Evolutionary conservation across 2,888 invertebrate genomes (phyloP), one percentile per base, ranked within the genome.

Genomic region (Aphidius colemani): DNA sequence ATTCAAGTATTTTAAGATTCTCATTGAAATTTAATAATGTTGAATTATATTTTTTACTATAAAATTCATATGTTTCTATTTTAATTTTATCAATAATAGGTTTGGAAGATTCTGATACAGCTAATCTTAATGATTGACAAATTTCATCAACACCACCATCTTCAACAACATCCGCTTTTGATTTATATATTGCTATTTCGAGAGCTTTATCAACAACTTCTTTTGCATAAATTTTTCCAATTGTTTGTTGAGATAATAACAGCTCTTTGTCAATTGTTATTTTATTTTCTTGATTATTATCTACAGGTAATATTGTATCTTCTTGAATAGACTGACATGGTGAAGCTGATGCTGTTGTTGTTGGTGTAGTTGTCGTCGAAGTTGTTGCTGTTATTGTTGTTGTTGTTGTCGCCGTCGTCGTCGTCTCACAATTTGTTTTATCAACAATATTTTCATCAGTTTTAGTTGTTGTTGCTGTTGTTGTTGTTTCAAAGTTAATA

Each of bases 201-300:
- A 82, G 66, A 4, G 82, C 82, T 41, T 80, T 79, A 59, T 82
- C 82, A 10, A 82, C 82, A 3, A 82, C 82, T 55, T 82, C 77
- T 5, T 77, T 80, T 0, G 82, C 82, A 40, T 81, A 80, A 3
- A 77, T 74, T 57, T 78, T 78, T 0, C 79, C 82, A 3, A 71
- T 66, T 9, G 75, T 71, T 46, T 78, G 81, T 30, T 77, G 72
- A 18, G 74, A 70, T 0, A 57, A 60, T n/a, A 72, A 43, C 2
- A 70, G 64, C 13, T 74, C 72, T 7, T 72, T 70, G n/a, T 76
- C 75, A 30, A 75, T 61, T 0, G 61, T 62, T 41, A 13, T 45
- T 53, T 46, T 18, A 43, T n/a, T 11, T 3, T 39, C 9, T 30
- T 48, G 13, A 18, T n/a, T 43, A n/a, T 30, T 30, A 30, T 30